These are phyloP conservation scores for Tyto alba DNA, from an alignment of 2,113 vertebrate genomes.

Conservation along the genomic window DNA sequence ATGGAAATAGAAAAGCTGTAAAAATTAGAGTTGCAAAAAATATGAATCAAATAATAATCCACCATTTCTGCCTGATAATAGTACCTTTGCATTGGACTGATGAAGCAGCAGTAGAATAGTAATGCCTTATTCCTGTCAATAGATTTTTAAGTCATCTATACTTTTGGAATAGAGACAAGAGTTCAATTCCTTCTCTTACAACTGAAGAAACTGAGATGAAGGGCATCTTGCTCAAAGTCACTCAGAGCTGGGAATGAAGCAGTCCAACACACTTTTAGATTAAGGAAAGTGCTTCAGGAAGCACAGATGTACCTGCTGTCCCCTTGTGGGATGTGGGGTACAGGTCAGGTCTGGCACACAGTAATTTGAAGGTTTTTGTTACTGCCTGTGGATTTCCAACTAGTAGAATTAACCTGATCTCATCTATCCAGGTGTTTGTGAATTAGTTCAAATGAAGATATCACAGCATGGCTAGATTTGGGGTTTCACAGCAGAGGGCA, in stretches of 20 bases:
- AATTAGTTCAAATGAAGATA: neutral
- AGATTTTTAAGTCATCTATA: neutral
- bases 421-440: neutral
- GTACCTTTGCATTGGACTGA: neutral
- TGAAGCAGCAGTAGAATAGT: neutral
- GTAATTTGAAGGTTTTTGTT: neutral
- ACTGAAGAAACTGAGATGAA: neutral
- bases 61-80: neutral
- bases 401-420: neutral
- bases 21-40: neutral
- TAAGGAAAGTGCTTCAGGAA: neutral
- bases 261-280: neutral
- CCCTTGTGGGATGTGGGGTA: neutral
- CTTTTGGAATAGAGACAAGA: neutral
- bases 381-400: neutral
- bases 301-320: neutral
- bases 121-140: neutral
- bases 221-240: neutral
- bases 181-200: neutral
- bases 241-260: neutral
- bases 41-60: neutral
- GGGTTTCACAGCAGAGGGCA: neutral
- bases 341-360: neutral
- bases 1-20: neutral
- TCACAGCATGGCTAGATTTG: neutral